Evolutionary conservation across 2,797 vertebrate genomes (phyloP).

Genomic region (Chrysocyon brachyurus): DNA sequence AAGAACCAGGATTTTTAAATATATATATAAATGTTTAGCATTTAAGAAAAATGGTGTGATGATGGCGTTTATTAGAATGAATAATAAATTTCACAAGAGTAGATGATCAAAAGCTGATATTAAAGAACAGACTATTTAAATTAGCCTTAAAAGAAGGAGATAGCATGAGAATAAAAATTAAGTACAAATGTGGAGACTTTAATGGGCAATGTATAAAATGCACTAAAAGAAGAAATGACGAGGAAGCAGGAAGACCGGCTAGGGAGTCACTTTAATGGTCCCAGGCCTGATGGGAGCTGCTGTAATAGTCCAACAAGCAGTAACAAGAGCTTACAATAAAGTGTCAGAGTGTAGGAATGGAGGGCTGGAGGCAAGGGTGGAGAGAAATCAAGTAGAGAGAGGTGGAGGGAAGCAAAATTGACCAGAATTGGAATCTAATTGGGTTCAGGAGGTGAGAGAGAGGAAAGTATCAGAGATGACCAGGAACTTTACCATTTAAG

Average conservation of each 20-base stretch:
- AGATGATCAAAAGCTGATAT: neutral
- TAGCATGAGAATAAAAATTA: neutral
- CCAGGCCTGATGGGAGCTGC: neutral
- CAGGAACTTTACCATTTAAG: neutral
- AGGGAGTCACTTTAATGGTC: neutral
- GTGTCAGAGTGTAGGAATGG: too few species aligned
- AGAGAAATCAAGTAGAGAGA: neutral
- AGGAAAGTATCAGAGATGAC: neutral
- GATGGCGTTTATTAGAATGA: neutral
- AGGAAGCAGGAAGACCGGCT: neutral
- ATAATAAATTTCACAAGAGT: neutral
- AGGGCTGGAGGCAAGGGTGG: neutral
- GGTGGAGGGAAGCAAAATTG: accelerated
- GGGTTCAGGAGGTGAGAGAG: neutral
- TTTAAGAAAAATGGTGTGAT: neutral
- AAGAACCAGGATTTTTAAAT: neutral
- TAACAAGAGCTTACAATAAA: neutral
- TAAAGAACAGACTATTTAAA: neutral
- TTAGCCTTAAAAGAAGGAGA: neutral
- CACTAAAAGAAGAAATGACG: neutral
- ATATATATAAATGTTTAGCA: neutral
- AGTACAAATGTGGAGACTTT: neutral
- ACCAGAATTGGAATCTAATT: neutral
- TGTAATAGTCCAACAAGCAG: neutral
- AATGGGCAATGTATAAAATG: neutral